Base-by-base conservation (phyloP, 1,140 invertebrate genomes). In the Trypoxylus dichotomus region DNA sequence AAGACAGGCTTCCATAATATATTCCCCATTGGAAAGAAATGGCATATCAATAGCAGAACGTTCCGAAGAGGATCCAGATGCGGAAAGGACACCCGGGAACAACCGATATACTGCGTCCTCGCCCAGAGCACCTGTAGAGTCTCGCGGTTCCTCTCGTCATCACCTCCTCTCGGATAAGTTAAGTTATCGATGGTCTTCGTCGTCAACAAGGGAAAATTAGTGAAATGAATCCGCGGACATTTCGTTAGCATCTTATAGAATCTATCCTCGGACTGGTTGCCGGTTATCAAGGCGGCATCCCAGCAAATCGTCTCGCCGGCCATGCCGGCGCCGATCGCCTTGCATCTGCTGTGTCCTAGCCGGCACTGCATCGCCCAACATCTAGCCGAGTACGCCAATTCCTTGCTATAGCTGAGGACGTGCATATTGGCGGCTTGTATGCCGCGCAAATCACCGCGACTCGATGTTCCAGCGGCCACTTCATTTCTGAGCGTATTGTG, bases 291-390 rank as follows among this genome's bases (percentile, higher is more conserved):
- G 32, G 37, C 32, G 10, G 32, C 15, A 8, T 41, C 11, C 60
- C 60, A 43, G 19, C 29, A 74, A 7, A 74, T 19, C 72, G 72
- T 41, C n/a, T 74, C 72, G 11, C 32, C 72, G 10, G 41, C 15
- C 10, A 74, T 3, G 1, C 72, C 72, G 21, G 29, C 29, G 10
- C 5, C n/a, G 21, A 3, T 24, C 29, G 72, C 72, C 15, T 74
- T 74, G 19, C 72, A 74, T 27, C 72, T 15, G 15, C 72, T 74
- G 3, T 41, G 41, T 41, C 15, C 32, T 41, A 74, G 10, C 6
- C 21, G 11, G 15, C 72, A 74, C 19, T 74, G 72, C 29, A 24
- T 74, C 29, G 72, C 63, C 72, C 72, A 74, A 42, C 72, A 74
- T 13, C 19, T 42, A 21, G 72, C 29, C 10, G 72, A n/a, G 21